Evolutionary conservation across 92 coral and sea anemone genomes (phyloP).

Genomic region (Isaurus tuberculatus): DNA sequence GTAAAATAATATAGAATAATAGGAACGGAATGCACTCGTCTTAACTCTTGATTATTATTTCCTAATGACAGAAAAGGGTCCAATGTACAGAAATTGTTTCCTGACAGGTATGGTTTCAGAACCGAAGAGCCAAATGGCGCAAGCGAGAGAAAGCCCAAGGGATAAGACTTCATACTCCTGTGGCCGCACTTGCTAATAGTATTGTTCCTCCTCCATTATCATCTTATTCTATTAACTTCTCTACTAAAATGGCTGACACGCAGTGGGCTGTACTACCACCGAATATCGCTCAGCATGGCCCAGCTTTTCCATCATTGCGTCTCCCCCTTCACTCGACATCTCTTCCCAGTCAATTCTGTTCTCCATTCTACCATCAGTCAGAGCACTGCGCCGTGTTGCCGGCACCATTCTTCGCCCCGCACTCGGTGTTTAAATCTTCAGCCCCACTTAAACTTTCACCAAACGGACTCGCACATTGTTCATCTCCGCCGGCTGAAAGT

Average conservation of each 20-base stretch:
- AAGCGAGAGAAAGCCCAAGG: slow-evolving; percentile 93
- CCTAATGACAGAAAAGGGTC: neutral
- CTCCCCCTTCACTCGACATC: slow-evolving; percentile 74
- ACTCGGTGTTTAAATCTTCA: slow-evolving; percentile 60
- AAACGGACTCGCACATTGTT: slow-evolving; percentile 46
- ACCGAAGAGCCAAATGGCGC: slow-evolving; percentile 92
- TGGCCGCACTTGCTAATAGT: slow-evolving; percentile 77
- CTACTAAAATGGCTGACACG: slow-evolving; percentile 61
- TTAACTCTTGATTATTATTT: neutral
- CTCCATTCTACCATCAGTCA: slow-evolving; percentile 55
- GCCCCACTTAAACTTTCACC: slow-evolving; percentile 70
- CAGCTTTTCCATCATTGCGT: slow-evolving; percentile 77
- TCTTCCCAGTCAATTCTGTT: slow-evolving; percentile 48
- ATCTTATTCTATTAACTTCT: slow-evolving; percentile 68
- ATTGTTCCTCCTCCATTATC: slow-evolving; percentile 81
- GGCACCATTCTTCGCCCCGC: slow-evolving; percentile 61
- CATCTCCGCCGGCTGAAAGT: slow-evolving; percentile 69
- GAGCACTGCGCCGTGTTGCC: slow-evolving; percentile 55
- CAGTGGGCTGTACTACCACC: slow-evolving; percentile 65
- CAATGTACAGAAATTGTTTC: neutral
- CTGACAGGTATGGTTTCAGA: slow-evolving; percentile 89
- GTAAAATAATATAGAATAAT: neutral
- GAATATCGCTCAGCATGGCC: slow-evolving; percentile 44
- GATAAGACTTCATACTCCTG: slow-evolving; percentile 89
- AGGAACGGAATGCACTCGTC: neutral